These are phyloP conservation scores for Ctenosaura bakeri DNA, from an alignment of 2,797 vertebrate genomes.

Conservation along the genomic window DNA sequence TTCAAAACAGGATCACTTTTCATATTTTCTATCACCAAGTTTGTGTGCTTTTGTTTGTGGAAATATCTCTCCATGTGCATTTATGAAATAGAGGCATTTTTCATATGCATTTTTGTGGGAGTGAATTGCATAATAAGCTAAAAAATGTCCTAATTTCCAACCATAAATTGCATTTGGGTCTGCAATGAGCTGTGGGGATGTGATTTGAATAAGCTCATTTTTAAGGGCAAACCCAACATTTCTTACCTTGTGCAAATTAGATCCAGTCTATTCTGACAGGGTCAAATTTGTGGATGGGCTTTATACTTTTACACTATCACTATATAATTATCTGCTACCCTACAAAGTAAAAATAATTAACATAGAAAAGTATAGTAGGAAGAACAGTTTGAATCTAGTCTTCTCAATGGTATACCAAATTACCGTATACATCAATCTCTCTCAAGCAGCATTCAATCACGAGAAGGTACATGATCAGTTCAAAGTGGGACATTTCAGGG, in stretches of 20 bases:
- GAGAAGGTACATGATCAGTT: too few relatives aligned
- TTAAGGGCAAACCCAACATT: neutral
- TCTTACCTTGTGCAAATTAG: neutral
- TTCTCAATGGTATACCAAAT: neutral
- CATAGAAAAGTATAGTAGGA: neutral
- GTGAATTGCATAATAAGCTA: too few relatives aligned
- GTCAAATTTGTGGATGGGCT: neutral
- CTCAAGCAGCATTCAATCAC: neutral
- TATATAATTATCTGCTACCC: neutral
- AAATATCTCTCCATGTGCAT: too few relatives aligned
- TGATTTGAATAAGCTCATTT: neutral
- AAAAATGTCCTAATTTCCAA: neutral
- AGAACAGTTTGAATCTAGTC: neutral
- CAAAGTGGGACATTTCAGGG: neutral
- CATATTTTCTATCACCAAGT: neutral
- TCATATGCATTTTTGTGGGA: neutral
- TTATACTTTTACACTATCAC: neutral
- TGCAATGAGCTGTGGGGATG: too few relatives aligned
- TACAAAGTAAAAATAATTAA: neutral
- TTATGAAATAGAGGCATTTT: neutral
- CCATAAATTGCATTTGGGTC: too few relatives aligned
- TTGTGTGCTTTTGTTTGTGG: neutral
- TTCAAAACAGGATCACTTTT: neutral
- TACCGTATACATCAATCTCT: neutral
- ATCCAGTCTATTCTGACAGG: neutral